Percentiles rank a stretch among this genome's conserved stretches.
These are phyloP conservation scores for Thaleichthys pacificus DNA, from an alignment of 2,797 vertebrate species.

Conservation along the genomic window DNA sequence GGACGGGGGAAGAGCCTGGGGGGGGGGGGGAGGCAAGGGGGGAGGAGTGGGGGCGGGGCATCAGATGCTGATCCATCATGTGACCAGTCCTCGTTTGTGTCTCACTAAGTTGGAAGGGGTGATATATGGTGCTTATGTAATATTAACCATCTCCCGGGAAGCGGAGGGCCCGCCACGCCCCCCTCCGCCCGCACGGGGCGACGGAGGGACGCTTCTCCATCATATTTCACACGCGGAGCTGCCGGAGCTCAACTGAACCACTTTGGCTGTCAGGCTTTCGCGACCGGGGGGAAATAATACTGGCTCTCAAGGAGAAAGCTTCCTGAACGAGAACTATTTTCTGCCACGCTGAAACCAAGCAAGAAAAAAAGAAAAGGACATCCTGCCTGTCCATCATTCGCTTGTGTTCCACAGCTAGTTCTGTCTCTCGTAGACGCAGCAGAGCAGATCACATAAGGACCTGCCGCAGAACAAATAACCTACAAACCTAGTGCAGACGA, in stretches of 20 bases:
- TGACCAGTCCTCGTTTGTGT: not conserved
- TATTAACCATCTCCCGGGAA: not conserved
- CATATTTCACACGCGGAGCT: not conserved
- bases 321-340: not conserved
- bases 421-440: not conserved
- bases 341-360: not conserved
- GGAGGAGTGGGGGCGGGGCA: not conserved
- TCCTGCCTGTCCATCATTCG: not conserved
- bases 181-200: not conserved
- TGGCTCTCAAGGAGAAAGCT: not conserved
- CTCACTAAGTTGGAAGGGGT: not conserved
- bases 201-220: not conserved
- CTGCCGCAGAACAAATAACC: no score
- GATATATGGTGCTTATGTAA: not conserved
- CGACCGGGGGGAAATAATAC: not conserved
- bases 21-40: not conserved
- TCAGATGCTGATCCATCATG: slow-evolving; percentile 23
- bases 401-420: not conserved
- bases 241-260: not conserved
- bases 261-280: not conserved
- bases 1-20: not conserved
- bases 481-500: no score
- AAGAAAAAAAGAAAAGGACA: not conserved
- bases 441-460: no score
- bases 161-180: no score